Evolutionary conservation across 2,797 vertebrate species (phyloP).

Genomic region (Rhabdomys pumilio): DNA sequence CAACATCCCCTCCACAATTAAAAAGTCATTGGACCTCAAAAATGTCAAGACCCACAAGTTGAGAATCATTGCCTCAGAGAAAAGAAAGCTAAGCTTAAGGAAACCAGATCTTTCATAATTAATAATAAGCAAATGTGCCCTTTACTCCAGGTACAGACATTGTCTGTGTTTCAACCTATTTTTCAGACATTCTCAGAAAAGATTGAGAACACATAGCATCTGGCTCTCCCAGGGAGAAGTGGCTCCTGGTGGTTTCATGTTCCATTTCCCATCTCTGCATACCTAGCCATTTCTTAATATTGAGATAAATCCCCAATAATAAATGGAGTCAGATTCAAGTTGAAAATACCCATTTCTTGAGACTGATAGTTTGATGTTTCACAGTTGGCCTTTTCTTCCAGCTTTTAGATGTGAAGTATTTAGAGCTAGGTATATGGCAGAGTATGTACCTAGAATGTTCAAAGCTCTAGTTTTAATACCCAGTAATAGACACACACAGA

Average conservation of each 20-base stretch:
- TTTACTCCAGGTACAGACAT: not conserved
- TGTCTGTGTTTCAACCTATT: not conserved
- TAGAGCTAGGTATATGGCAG: not conserved
- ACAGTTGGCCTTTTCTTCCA: not conserved
- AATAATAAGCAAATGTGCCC: not conserved
- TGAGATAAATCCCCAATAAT: not conserved
- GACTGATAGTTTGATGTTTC: not conserved
- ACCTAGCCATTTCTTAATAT: not conserved
- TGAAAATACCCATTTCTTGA: conserved; percentile 37
- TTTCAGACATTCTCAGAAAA: not conserved
- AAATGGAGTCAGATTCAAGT: not conserved
- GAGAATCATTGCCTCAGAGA: not conserved
- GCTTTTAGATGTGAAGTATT: not conserved
- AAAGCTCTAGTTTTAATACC: not conserved
- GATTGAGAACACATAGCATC: not conserved
- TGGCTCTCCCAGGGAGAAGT: not conserved
- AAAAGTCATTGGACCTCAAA: not conserved
- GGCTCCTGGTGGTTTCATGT: not conserved
- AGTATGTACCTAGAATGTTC: not conserved
- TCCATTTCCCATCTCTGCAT: not conserved
- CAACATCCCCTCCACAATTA: too few species aligned
- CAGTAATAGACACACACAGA: not conserved
- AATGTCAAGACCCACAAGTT: too few species aligned
- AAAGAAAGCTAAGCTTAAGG: not conserved
- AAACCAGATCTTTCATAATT: not conserved